Conservation (phyloP, 2,113 vertebrate species). For the Corvus hawaiiensis region DNA sequence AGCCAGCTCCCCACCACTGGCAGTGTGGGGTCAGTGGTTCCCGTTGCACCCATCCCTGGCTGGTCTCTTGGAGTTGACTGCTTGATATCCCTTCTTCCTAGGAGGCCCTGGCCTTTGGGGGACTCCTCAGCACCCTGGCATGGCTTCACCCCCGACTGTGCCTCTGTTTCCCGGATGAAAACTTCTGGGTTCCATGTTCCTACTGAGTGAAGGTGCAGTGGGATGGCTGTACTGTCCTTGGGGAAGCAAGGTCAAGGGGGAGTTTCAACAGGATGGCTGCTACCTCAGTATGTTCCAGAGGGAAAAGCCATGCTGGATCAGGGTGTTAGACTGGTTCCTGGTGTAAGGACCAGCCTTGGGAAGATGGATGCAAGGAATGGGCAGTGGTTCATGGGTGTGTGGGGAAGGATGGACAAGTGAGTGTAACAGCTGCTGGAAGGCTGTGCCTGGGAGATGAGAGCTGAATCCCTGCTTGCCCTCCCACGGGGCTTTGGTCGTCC, state of each 20-base stretch:
- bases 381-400: neutral
- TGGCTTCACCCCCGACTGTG: neutral
- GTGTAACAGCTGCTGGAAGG: neutral
- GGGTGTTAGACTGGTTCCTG: neutral
- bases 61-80: neutral
- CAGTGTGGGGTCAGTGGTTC: neutral
- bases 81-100: neutral
- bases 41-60: fast-evolving
- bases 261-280: neutral
- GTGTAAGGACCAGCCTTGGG: neutral
- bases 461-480: neutral
- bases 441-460: neutral
- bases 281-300: fast-evolving
- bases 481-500: neutral
- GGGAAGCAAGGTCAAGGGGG: neutral
- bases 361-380: neutral
- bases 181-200: neutral
- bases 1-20: neutral
- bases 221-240: neutral
- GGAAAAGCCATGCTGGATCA: neutral
- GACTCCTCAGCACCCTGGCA: neutral
- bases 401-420: neutral
- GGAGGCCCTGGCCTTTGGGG: neutral
- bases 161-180: neutral
- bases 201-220: neutral